Percentiles rank a stretch among this genome's conserved stretches.
These are phyloP conservation scores for Bergia sp. DNA, from an alignment of 92 coral and sea anemone species.

Conservation along the genomic window DNA sequence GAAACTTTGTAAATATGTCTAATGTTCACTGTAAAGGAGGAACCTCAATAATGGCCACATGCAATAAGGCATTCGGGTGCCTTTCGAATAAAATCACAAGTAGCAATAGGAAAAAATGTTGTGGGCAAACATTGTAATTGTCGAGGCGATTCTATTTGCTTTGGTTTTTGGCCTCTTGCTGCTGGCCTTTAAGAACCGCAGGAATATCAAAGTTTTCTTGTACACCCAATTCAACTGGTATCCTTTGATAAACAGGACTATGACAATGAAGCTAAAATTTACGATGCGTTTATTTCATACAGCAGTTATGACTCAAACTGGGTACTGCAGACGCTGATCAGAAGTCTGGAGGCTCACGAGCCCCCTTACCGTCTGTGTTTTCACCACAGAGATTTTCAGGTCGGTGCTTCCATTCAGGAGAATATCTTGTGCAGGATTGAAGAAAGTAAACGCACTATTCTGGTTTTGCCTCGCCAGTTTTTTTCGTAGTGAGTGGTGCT, in stretches of 20 bases:
- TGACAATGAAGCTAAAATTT: constrained; percentile 66
- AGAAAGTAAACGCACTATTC: constrained; percentile 23
- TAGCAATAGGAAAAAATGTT: neutral
- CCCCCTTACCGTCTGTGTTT: constrained; percentile 78
- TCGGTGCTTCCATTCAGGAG: constrained; percentile 70
- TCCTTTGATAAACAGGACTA: constrained; percentile 73
- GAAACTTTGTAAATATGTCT: constrained; percentile 44
- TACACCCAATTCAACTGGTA: constrained; percentile 82
- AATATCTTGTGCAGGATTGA: constrained; percentile 76
- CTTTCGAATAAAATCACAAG: neutral
- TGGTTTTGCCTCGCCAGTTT: constrained; percentile 33
- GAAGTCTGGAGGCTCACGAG: constrained; percentile 63
- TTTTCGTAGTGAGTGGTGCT: constrained; percentile 38
- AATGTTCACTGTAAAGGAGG: constrained; percentile 66
- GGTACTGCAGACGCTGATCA: constrained; percentile 62
- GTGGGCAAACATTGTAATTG: neutral
- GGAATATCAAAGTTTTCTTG: constrained; percentile 70
- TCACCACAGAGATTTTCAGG: constrained; percentile 79
- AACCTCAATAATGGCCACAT: neutral
- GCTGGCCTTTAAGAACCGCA: constrained; percentile 56
- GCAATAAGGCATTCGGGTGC: constrained; percentile 14
- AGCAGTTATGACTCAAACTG: constrained; percentile 66
- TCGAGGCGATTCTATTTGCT: constrained; percentile 16
- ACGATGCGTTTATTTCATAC: constrained; percentile 84
- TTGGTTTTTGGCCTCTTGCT: constrained; percentile 17